These are phyloP conservation scores for Ataeniobius toweri DNA, from an alignment of 2,797 vertebrate genomes.

Conservation along the genomic window DNA sequence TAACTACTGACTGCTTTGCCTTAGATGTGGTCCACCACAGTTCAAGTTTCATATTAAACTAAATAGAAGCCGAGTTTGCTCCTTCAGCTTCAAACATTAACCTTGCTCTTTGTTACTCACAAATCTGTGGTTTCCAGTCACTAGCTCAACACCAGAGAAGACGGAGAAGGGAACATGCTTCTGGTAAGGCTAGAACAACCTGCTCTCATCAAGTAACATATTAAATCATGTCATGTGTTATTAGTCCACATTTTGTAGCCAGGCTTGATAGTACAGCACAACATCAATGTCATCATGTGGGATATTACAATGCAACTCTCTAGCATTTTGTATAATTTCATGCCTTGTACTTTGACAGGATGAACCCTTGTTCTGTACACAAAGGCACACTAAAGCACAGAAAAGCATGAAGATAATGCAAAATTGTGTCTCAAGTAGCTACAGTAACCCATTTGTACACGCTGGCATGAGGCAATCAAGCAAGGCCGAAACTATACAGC, in stretches of 20 bases:
- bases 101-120: constrained; percentile 30
- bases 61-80: constrained; percentile 17
- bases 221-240: not conserved
- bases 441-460: not conserved
- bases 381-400: not conserved
- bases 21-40: not conserved
- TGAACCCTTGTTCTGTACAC: not conserved
- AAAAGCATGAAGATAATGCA: not conserved
- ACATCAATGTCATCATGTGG: not conserved
- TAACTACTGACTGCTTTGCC: constrained; percentile 6
- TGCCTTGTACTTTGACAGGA: not conserved
- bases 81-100: constrained; percentile 43
- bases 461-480: too few relatives aligned
- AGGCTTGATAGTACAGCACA: not conserved
- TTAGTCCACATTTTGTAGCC: not conserved
- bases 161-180: not conserved
- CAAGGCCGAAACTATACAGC: not conserved
- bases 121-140: constrained; percentile 47
- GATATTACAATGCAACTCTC: not conserved
- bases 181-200: not conserved
- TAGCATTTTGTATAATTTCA: not conserved
- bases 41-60: constrained; percentile 15
- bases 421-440: not conserved
- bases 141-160: constrained; percentile 3
- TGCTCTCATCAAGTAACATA: constrained; percentile 5